Evolutionary conservation across 92 coral and sea anemone species (phyloP), one percentile per base, ranked within the genome.

Genomic region (Zoanthus gigantus): DNA sequence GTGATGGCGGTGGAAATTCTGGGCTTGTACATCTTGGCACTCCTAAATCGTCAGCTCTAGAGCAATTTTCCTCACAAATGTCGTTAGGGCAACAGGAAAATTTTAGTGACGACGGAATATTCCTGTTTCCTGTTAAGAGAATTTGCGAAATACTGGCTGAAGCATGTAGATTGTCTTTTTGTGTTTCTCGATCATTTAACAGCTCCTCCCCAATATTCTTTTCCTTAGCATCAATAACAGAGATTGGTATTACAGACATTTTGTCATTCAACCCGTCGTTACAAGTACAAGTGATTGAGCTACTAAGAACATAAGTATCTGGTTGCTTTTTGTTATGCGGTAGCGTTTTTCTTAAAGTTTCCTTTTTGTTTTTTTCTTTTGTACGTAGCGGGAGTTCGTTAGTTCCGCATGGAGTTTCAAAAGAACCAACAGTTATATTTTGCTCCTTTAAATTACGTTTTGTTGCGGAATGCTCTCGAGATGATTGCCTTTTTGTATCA

Each of bases 1-100:
- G 60, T 18, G 46, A 23, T 52, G 47, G 82, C 5, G 82, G 82
- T 8, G 82, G 67, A 54, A 77, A 77, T 31, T 54, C 68, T n/a
- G 73, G 85, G 4, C 85, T 80, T 16, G 63, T 34, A 45, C 73
- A 46, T 45, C 73, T 44, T 14, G 18, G 23, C 0, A 5, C 32
- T 45, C 28, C 10, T 23, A 6, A 23, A 17, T n/a, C 30, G 28
- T n/a, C 31, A 16, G 9, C 30, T 8, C 23, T 30, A 63, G 28
- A 3, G 69, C 29, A 63, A 63, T 63, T 80, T 23, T 61, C n/a
- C 58, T 46, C 44, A 9, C 44, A 14, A 45, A 2, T 46, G 11
- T 11, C 12, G 23, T 13, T 29, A 12, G 60, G 42, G 28, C 53
- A 63, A 63, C 6, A 63, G 4, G 31, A 23, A 63, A 14, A 1